These are phyloP conservation scores for Mimachlamys varia DNA, from an alignment of 2,888 invertebrate genomes.

Conservation along the genomic window DNA sequence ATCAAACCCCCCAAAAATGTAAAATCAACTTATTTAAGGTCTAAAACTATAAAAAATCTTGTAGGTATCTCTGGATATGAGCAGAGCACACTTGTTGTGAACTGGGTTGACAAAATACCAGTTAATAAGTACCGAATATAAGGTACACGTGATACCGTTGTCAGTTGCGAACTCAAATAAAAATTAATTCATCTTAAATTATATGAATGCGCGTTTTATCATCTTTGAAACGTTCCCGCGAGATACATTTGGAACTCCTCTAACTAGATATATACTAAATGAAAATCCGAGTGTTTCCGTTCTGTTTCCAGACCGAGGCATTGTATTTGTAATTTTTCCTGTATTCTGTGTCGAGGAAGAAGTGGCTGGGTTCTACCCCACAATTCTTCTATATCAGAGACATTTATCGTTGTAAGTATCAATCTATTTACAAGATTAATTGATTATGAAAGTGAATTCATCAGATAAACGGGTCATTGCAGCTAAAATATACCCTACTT, in stretches of 20 bases:
- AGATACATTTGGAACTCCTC: not conserved
- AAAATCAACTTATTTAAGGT: no score
- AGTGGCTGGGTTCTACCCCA: constrained; percentile 17
- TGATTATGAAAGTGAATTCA: not conserved
- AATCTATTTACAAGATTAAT: not conserved
- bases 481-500: not conserved
- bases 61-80: no score
- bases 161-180: no score
- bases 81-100: no score
- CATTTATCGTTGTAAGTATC: not conserved
- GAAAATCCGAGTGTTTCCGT: not conserved
- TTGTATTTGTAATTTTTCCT: constrained; percentile 36
- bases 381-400: not conserved
- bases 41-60: no score
- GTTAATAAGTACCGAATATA: no score
- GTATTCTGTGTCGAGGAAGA: constrained; percentile 14
- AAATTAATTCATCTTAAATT: no score
- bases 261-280: not conserved
- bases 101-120: no score
- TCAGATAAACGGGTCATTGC: not conserved
- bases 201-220: no score
- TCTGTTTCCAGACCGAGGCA: constrained; percentile 14
- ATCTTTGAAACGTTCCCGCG: not conserved
- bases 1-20: no score
- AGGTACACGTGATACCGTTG: no score